These are phyloP conservation scores for Drosophila parvula DNA, from an alignment of 1,140 invertebrate species.

Conservation along the genomic window DNA sequence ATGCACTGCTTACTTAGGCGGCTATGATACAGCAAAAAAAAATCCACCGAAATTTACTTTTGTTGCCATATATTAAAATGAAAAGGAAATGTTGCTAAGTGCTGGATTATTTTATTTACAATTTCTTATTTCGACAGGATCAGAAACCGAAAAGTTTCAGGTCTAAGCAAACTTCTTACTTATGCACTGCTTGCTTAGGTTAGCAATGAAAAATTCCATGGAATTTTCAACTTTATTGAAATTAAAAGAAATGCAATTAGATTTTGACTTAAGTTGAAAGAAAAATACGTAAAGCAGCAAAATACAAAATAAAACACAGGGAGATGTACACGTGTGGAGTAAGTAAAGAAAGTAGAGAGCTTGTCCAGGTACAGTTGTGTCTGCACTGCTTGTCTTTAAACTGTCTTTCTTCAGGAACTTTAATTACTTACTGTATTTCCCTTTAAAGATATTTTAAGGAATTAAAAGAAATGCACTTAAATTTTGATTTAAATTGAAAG, in stretches of 20 bases:
- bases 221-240: background rate
- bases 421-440: too few relatives aligned
- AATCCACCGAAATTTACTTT: too few relatives aligned
- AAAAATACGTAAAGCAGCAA: background rate
- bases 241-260: background rate
- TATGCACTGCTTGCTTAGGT: background rate
- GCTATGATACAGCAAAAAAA: slow-evolving; percentile 1
- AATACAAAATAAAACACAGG: background rate
- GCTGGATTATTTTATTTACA: background rate
- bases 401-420: too few relatives aligned
- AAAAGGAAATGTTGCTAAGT: background rate
- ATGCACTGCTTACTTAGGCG: slow-evolving; percentile 20
- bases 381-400: background rate
- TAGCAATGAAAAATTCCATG: background rate
- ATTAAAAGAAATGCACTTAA: background rate
- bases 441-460: too few relatives aligned
- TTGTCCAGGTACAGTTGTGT: background rate
- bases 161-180: too few relatives aligned
- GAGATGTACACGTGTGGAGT: background rate
- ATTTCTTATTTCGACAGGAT: background rate
- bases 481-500: background rate
- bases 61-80: background rate
- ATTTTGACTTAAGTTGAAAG: background rate
- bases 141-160: too few relatives aligned
- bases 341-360: background rate